Evolutionary conservation across 2,797 vertebrate genomes (phyloP), one percentile per base, ranked within the genome.

Genomic region (Sciaenops ocellatus): DNA sequence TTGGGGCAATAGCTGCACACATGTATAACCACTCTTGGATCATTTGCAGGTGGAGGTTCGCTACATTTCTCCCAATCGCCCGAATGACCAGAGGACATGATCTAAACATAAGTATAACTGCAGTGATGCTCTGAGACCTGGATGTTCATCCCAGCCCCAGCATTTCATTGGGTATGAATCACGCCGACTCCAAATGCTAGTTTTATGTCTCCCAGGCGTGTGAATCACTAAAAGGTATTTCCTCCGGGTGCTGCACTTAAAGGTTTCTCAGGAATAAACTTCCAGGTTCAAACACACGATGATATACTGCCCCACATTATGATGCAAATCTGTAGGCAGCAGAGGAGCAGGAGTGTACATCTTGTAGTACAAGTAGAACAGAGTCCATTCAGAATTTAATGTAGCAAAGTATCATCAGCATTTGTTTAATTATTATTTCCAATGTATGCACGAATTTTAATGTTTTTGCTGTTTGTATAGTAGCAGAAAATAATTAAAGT

Each of bases 151-250:
- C 59, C 80, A 54, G 63, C 73, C 3, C 34, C 69, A 22, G 59
- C 50, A 12, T 77, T 72, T 64, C 76, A 13, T 59, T 54, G 46
- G 30, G 50, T 65, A 62, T 80, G 80, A 85, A 79, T 85, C 82
- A 87, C 66, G 59, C 68, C 69, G 65, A 65, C 0, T 6, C 20
- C 9, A 42, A 78, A 73, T 22, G 30, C n/a, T 60, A 8, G 42
- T 42, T 82, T 66, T 34, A 59, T 60, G 56, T 18, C 38, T 57
- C 62, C 62, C 26, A 51, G 67, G 61, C 8, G 69, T 15, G 15
- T 75, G 73, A 82, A 66, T 79, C 73, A 67, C 64, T 69, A 5
- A 72, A 34, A 68, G 47, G 55, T 54, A 41, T 85, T 74, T 79
- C 66, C 73, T 76, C 17, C 4, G 62, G 76, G 76, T 67, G 76